Evolutionary conservation across 1,140 invertebrate genomes (phyloP).

Genomic region (Alviniconcha marisindica): DNA sequence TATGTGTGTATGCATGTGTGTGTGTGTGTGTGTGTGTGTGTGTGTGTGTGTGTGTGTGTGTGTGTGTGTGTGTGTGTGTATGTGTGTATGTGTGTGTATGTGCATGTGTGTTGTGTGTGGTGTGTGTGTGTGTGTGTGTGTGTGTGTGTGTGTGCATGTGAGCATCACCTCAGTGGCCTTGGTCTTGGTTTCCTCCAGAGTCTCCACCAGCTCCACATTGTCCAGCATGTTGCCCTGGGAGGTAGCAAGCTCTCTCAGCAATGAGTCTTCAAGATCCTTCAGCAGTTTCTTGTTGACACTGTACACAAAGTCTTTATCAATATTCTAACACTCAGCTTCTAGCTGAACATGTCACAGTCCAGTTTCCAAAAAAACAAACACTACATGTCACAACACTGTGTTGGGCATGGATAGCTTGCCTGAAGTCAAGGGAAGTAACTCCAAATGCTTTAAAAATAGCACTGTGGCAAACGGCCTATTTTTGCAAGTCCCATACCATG

Average conservation of each 20-base stretch:
- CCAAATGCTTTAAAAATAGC: no score
- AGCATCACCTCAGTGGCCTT: slow-evolving; percentile 82
- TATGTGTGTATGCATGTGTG: neutral
- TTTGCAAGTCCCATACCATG: no score
- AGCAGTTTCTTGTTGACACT: slow-evolving; percentile 88
- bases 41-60: neutral
- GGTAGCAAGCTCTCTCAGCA: slow-evolving; percentile 86
- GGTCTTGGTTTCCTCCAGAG: slow-evolving; percentile 89
- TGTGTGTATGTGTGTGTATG: neutral
- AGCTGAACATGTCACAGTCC: no score
- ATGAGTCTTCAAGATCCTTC: slow-evolving; percentile 86
- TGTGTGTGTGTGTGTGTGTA: neutral
- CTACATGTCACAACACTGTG: no score
- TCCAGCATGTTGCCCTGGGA: slow-evolving; percentile 92
- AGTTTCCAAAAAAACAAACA: no score
- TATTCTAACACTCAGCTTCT: no score
- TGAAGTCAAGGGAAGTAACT: no score
- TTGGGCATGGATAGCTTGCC: no score
- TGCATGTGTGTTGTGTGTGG: neutral
- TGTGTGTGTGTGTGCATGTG: neutral
- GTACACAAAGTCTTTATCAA: no score
- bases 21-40: neutral
- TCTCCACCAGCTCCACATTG: slow-evolving; percentile 88
- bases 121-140: neutral
- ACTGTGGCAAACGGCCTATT: no score